Percentiles rank a stretch among this genome's conserved stretches.
Conservation (phyloP, 2,113 vertebrate species). For the Bubo blakistoni region DNA sequence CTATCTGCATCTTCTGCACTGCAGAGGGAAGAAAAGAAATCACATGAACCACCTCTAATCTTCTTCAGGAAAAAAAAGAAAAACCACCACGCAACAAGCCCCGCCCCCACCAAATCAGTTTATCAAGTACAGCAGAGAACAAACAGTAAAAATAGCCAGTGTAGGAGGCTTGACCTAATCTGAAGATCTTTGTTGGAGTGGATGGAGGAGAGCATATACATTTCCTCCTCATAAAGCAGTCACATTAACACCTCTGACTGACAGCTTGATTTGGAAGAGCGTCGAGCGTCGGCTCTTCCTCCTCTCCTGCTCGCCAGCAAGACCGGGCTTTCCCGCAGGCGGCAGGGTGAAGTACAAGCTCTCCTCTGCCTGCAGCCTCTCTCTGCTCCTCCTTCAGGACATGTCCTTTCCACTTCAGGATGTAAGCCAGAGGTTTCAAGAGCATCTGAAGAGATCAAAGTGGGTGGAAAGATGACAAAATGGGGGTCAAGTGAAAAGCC, state of each 20-base stretch:
- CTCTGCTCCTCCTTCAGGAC: background rate
- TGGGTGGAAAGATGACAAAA: background rate
- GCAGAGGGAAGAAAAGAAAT: background rate
- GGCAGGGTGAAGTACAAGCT: background rate
- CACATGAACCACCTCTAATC: background rate
- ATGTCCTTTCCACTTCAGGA: background rate
- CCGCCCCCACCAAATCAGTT: too few relatives aligned
- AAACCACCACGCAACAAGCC: background rate
- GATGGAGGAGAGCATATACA: background rate
- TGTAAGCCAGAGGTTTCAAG: background rate
- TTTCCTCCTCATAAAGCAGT: background rate
- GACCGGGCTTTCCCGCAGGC: fast-evolving
- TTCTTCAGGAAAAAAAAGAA: background rate
- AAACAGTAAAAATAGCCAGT: background rate
- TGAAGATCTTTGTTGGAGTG: background rate
- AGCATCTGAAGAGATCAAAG: background rate
- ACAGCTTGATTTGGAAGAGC: background rate
- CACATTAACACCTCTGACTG: background rate
- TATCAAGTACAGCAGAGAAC: background rate
- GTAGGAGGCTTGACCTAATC: background rate
- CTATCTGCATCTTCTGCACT: background rate
- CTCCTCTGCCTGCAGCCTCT: background rate
- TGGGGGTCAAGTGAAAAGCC: background rate
- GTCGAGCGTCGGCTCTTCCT: background rate
- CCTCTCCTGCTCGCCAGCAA: background rate